A percentile compares a stretch with the other conserved stretches of the same genome.
Evolutionary conservation across 2,113 vertebrate species (phyloP).

Genomic region (Phalacrocorax aristotelis): DNA sequence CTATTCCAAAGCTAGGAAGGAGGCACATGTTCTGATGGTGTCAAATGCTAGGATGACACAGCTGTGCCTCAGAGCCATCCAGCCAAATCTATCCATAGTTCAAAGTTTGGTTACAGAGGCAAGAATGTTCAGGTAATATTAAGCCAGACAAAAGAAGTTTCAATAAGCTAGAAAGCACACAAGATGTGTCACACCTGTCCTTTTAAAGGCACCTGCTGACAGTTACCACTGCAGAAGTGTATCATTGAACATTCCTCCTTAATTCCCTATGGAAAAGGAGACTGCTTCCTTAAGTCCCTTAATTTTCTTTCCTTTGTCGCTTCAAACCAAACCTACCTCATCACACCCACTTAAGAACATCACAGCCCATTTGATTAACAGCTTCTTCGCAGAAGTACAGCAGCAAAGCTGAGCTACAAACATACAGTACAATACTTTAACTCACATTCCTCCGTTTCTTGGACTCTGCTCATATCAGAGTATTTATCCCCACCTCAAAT

Average conservation of each 20-base stretch:
- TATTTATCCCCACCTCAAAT: background rate
- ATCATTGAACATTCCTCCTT: background rate
- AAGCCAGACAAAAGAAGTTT: background rate
- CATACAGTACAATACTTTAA: fast-evolving
- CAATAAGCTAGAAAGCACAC: background rate
- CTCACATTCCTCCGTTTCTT: background rate
- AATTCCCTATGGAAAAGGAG: background rate
- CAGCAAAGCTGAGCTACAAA: background rate
- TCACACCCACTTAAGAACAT: background rate
- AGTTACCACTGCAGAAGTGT: background rate
- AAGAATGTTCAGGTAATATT: background rate
- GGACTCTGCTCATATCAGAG: background rate
- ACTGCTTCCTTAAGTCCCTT: background rate
- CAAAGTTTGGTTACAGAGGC: background rate
- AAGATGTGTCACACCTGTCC: background rate
- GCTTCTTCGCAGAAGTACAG: background rate
- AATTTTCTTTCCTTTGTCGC: background rate
- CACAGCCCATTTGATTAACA: background rate
- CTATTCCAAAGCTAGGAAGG: background rate
- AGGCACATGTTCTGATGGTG: background rate
- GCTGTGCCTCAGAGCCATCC: background rate
- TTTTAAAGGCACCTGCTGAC: background rate
- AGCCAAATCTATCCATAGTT: background rate
- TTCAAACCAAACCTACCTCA: background rate
- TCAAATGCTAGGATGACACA: background rate